Conservation (phyloP, 2,113 vertebrate genomes). For the Sinocyclocheilus anophthalmus region DNA sequence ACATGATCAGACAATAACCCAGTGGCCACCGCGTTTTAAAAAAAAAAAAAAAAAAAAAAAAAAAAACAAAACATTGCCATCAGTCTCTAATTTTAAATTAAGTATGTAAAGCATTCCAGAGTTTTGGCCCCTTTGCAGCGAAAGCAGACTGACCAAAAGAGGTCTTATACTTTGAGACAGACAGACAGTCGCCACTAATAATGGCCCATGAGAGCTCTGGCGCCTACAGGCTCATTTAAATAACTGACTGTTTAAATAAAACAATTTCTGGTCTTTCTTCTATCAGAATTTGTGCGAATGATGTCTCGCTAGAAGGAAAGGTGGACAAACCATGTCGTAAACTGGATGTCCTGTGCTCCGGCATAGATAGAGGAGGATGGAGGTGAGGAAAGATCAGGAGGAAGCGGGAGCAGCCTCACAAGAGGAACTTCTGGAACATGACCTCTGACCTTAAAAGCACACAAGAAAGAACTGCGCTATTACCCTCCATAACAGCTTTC, state of each 20-base stretch:
- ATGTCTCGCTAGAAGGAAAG: slow-evolving; percentile 86
- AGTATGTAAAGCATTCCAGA: too few species aligned
- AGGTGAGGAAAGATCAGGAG: slow-evolving; percentile 8
- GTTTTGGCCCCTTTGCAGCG: too few species aligned
- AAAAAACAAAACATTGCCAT: too few species aligned
- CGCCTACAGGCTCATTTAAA: not conserved
- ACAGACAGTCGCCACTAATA: too few species aligned
- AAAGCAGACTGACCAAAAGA: too few species aligned
- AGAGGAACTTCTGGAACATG: slow-evolving; percentile 20
- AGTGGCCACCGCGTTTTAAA: not conserved
- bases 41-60: too few species aligned
- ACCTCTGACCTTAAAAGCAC: slow-evolving; percentile 40
- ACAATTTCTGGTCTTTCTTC: slow-evolving; percentile 24
- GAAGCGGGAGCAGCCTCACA: slow-evolving; percentile 32
- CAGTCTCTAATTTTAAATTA: too few species aligned
- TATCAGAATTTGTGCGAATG: slow-evolving; percentile 93
- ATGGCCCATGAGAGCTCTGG: too few species aligned
- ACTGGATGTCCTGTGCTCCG: not conserved
- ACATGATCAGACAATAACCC: not conserved
- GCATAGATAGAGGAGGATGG: not conserved
- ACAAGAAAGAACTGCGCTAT: slow-evolving; percentile 12
- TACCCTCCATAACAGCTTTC: not conserved
- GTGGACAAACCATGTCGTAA: not conserved
- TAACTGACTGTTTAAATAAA: not conserved
- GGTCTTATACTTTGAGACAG: too few species aligned